Percentiles rank a stretch among this genome's conserved stretches.
Conservation (phyloP, 2,888 invertebrate genomes). For the Ochropleura plecta region DNA sequence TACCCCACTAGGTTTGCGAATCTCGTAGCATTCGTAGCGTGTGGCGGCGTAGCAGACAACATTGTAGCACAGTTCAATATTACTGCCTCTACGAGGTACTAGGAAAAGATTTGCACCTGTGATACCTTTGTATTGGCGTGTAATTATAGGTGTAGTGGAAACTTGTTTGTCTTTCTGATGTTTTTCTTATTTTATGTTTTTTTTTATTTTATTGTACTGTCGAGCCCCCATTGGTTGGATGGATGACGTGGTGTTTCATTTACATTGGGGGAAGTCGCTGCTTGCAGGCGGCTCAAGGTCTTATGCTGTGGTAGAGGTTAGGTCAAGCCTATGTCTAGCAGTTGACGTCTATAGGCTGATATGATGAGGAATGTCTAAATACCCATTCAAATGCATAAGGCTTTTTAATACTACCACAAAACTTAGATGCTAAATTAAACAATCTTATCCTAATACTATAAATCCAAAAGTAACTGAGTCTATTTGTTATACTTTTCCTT, state of each 20-base stretch:
- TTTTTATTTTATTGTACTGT: no score
- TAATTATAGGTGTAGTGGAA: constrained; percentile 18
- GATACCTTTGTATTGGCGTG: constrained; percentile 13
- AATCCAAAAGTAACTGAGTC: neutral
- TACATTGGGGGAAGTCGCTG: no score
- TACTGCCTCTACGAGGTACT: constrained; percentile 35
- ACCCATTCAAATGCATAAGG: neutral
- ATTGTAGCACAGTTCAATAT: constrained; percentile 59
- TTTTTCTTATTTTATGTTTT: neutral
- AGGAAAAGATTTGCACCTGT: constrained; percentile 40
- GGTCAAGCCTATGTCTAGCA: no score
- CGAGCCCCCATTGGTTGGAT: no score
- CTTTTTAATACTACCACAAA: neutral
- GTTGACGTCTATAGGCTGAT: no score
- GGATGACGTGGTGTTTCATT: no score
- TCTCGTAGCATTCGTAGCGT: constrained; percentile 61
- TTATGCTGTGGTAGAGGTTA: no score
- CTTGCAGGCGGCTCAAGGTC: no score
- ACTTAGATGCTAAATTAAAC: neutral
- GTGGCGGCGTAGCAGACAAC: constrained; percentile 53
- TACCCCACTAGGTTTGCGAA: constrained; percentile 20
- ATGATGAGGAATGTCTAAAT: neutral
- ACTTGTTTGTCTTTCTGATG: neutral
- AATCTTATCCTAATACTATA: neutral
- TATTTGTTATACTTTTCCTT: neutral